Base-by-base conservation (phyloP, 1,140 invertebrate species). In the Lysiphlebus fabarum region DNA sequence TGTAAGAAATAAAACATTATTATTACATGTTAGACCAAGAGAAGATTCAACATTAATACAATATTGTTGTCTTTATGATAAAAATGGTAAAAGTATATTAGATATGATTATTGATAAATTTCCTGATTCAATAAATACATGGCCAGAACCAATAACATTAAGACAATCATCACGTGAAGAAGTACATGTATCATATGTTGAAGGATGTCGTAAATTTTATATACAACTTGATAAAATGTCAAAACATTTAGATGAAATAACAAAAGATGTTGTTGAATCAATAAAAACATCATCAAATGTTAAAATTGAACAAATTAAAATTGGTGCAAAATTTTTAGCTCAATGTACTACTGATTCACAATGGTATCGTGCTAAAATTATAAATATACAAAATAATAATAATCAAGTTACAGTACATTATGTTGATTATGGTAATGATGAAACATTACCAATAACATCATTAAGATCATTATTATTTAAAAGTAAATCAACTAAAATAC, bases 371-470 rank as follows among this genome's bases (percentile, higher is more conserved):
- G 87, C 83, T 11, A 80, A 82, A 61, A 82, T 89, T 11, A 38
- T 79, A 6, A 73, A 71, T 26, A 65, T 80, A 5, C 17, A 26
- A 26, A 26, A 26, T 26, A 70, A 77, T 44, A 75, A 76, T 11
- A 73, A 75, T n/a, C 69, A 78, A 11, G 70, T 82, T 4, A 81
- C 78, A 58, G 85, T 92, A 0, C 76, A 83, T 8, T 92, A 87
- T 72, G 73, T 90, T 5, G 90, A 93, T 72, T 91, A 90, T 74
- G 90, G 90, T 8, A 91, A 91, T 71, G 81, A 82, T 34, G 88
- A 91, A 73, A 76, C 70, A 33, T 72, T 90, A 0, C 45, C 81
- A 9, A 66, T 80, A 0, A 73, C 77, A 12, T 70, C 83, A 33
- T 71, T 92, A 10, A 84, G 85, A 61, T 75, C 74, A 6, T 88